Base-by-base conservation (phyloP, 2,797 vertebrate species). In the Smutsia temminckii region DNA sequence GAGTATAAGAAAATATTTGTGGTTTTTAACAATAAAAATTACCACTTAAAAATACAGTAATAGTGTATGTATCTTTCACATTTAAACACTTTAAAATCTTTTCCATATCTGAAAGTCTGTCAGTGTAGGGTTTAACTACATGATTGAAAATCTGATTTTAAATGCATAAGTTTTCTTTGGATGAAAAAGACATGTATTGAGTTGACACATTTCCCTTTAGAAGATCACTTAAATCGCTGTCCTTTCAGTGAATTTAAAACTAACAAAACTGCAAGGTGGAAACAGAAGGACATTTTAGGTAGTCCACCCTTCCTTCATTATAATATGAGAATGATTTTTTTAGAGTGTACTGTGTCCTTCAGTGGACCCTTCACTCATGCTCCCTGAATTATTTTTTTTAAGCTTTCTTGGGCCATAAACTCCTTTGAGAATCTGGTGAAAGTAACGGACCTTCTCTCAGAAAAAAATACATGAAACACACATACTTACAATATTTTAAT, bases 61-160 rank as follows among this genome's bases (percentile, higher is more conserved):
- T 55, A 71, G 4, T 37, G 18, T 91, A 57, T 81, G 53, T 17
- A 17, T 53, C 63, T 57, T 80, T 81, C 21, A 74, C 55, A n/a
- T 79, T 93, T 85, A 88, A 92, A 87, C 20, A 59, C 49, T 86
- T 78, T 68, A 55, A 90, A 71, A 42, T 64, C 5, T 86, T 87
- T 89, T 72, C 37, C 61, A 7, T 85, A 64, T 75, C 32, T 86
- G 29, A 85, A 91, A 79, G 40, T 55, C 21, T 86, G 77, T 81
- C 55, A 68, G 51, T 49, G 20, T 75, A 46, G 37, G n/a, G 18
- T 91, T 90, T 68, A 91, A 86, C 21, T 92, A 4, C 10, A 69
- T 81, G 21, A 79, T 83, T 12, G 25, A 55, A 85, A 57, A 84
- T 46, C 51, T 34, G 11, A 81, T 80, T 89, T 81, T 90, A 78